A percentile compares a stretch with the other conserved stretches of the same genome.
These are phyloP conservation scores for Crotalus helleri DNA, from an alignment of 2,113 vertebrate genomes.

Conservation along the genomic window DNA sequence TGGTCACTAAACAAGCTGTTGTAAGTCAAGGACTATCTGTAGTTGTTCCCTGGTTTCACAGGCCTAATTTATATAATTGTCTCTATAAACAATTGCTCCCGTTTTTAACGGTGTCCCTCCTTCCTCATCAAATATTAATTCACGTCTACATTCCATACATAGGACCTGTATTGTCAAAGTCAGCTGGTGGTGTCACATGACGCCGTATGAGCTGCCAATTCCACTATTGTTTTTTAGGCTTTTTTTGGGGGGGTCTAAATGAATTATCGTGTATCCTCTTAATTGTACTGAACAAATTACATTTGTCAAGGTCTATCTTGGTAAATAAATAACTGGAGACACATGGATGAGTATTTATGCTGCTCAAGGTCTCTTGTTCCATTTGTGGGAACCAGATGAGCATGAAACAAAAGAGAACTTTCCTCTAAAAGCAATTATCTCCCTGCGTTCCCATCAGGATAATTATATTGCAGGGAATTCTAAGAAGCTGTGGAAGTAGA, in stretches of 20 bases:
- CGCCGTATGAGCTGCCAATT: slow-evolving; percentile 57
- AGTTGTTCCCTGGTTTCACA: slow-evolving; percentile 89
- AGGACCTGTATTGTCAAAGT: slow-evolving; percentile 75
- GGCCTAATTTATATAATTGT: slow-evolving; percentile 97
- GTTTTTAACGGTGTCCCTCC: slow-evolving; percentile 60
- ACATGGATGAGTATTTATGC: slow-evolving; percentile 74
- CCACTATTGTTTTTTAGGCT: slow-evolving; percentile 71
- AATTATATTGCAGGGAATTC: slow-evolving; percentile 81
- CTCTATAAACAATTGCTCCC: slow-evolving; percentile 80
- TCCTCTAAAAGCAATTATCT: slow-evolving; percentile 82
- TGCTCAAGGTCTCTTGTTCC: slow-evolving; percentile 77
- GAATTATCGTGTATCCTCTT: slow-evolving; percentile 79
- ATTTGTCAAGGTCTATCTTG: slow-evolving; percentile 81
- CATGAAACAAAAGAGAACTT: slow-evolving; percentile 81
- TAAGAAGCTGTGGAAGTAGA: slow-evolving; percentile 75
- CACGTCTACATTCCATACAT: slow-evolving; percentile 72
- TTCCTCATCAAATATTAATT: slow-evolving; percentile 65
- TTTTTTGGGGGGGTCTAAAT: slow-evolving; percentile 70
- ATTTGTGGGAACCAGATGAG: slow-evolving; percentile 79
- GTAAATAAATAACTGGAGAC: slow-evolving; percentile 84
- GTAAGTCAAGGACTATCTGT: not conserved
- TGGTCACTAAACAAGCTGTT: not conserved
- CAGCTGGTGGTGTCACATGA: slow-evolving; percentile 73
- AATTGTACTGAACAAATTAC: slow-evolving; percentile 82
- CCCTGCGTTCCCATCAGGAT: slow-evolving; percentile 78